Evolutionary conservation across 2,888 invertebrate genomes (phyloP).

Genomic region (Synanthedon vespiformis): DNA sequence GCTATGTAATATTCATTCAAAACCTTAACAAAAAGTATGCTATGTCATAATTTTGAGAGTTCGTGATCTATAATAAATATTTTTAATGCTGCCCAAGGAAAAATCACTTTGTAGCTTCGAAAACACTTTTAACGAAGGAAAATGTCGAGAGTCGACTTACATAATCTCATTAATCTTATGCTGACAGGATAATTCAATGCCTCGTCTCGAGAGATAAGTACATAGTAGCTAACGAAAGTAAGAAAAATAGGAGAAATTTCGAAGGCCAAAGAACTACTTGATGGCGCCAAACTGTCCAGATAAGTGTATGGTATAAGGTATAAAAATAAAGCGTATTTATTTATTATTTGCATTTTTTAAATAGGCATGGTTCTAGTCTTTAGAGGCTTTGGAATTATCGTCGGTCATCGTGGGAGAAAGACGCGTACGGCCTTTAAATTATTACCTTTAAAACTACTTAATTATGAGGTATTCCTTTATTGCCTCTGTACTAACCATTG

Average conservation of each 20-base stretch:
- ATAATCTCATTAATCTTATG: slow-evolving; percentile 43
- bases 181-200: slow-evolving; percentile 43
- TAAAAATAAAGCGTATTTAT: slow-evolving; percentile 13
- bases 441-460: no score
- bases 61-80: neutral
- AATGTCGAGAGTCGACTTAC: slow-evolving; percentile 7
- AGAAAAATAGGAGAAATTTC: slow-evolving; percentile 12
- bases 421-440: no score
- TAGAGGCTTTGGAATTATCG: no score
- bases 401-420: no score
- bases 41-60: no score
- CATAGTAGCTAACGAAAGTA: slow-evolving; percentile 8
- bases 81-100: neutral
- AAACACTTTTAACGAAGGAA: neutral
- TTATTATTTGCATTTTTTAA: no score
- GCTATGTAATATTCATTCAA: no score
- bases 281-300: slow-evolving; percentile 11
- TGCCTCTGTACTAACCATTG: no score
- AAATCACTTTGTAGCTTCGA: neutral
- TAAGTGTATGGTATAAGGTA: slow-evolving; percentile 1
- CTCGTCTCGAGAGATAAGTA: slow-evolving; percentile 12
- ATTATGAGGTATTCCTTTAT: no score
- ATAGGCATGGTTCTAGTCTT: no score
- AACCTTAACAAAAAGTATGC: no score
- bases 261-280: slow-evolving; percentile 4